A percentile compares a stretch with the other conserved stretches of the same genome.
phyloP scores from a whole-genome alignment of 2,888 invertebrate species.

The Drosophila stalkeri region DNA sequence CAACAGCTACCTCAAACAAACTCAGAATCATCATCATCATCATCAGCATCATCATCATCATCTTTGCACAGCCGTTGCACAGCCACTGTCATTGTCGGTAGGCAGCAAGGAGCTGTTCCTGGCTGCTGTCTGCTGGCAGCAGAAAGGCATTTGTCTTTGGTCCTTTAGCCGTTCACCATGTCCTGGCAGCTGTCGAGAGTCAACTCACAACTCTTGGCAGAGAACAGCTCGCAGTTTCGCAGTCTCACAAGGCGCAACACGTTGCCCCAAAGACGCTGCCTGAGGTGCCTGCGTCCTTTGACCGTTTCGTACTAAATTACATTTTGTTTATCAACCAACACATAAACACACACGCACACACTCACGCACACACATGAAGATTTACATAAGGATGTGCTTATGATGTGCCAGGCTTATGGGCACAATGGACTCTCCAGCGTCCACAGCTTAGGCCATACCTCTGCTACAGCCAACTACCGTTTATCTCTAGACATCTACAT shows the following conservation, averaged over 20 bases:
- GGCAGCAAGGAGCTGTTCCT: conserved; percentile 30
- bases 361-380: conserved; percentile 46
- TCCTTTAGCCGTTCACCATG: conserved; percentile 28
- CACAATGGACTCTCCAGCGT: conserved; percentile 65
- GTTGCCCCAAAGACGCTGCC: conserved; percentile 70
- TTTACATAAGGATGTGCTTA: conserved; percentile 78
- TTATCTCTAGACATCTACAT: conserved; percentile 77
- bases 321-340: conserved; percentile 76
- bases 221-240: conserved; percentile 15
- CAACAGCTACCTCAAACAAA: conserved; percentile 51
- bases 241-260: conserved; percentile 73
- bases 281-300: conserved; percentile 59
- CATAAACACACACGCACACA: conserved; percentile 35
- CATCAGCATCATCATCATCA: conserved; percentile 39
- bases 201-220: conserved; percentile 21
- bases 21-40: conserved; percentile 46
- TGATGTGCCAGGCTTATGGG: conserved; percentile 74
- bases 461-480: conserved; percentile 15
- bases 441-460: conserved; percentile 15
- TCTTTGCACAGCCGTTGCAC: conserved; percentile 52
- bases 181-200: conserved; percentile 59
- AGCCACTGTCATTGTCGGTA: conserved; percentile 53
- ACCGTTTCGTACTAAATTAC: conserved; percentile 70
- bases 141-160: conserved; percentile 69
- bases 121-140: conserved; percentile 14